Evolutionary conservation across 1,140 invertebrate genomes (phyloP).

Genomic region (Chrysopa pallens): DNA sequence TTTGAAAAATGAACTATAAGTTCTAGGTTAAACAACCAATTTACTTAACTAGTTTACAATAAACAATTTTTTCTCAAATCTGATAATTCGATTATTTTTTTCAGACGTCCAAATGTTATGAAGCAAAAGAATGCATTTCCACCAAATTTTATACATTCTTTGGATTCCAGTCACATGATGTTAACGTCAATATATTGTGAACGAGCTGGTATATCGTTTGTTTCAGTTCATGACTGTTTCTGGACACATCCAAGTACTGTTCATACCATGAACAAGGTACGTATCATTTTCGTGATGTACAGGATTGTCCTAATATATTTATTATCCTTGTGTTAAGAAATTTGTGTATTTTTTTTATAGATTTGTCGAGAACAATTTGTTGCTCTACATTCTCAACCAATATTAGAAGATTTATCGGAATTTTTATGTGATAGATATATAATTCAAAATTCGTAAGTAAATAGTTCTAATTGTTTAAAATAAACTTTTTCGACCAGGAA

Average conservation of each 20-base stretch:
- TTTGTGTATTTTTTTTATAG: slow-evolving; percentile 26
- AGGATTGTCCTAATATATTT: slow-evolving; percentile 2
- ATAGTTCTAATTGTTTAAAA: slow-evolving; percentile 24
- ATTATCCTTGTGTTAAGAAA: not conserved
- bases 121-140: slow-evolving; percentile 98
- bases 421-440: slow-evolving; percentile 34
- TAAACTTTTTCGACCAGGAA: too few relatives aligned
- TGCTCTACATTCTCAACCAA: slow-evolving; percentile 77
- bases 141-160: slow-evolving; percentile 96
- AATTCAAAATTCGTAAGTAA: slow-evolving; percentile 39
- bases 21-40: too few relatives aligned
- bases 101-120: slow-evolving; percentile 62
- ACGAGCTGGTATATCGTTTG: slow-evolving; percentile 69
- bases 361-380: slow-evolving; percentile 95
- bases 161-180: slow-evolving; percentile 99
- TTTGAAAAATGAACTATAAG: too few relatives aligned
- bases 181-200: slow-evolving; percentile 81
- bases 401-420: slow-evolving; percentile 73
- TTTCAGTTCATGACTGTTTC: slow-evolving; percentile 97
- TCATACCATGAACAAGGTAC: slow-evolving; percentile 75
- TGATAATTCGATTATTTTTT: too few relatives aligned
- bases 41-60: too few relatives aligned
- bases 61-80: too few relatives aligned
- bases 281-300: not conserved
- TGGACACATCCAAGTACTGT: slow-evolving; percentile 93